phyloP scores from a whole-genome alignment of 64 coral and sea anemone genomes.

The Montipora foliosa region DNA sequence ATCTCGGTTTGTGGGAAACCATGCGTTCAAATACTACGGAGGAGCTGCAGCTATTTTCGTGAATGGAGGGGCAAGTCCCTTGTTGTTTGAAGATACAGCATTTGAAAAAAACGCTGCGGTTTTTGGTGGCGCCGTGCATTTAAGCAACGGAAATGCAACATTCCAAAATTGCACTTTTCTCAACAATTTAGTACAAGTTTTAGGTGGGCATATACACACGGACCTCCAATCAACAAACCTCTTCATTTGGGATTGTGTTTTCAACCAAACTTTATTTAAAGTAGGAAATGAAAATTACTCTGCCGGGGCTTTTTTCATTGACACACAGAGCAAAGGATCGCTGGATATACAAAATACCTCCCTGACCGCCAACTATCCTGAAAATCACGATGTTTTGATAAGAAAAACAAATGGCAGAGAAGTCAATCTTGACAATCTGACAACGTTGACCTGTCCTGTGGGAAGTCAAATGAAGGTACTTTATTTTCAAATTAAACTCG shows the following conservation, averaged over 20 bases:
- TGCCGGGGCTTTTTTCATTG: slow-evolving; percentile 16
- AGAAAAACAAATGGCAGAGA: not conserved
- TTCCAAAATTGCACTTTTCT: not conserved
- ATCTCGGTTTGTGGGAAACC: not conserved
- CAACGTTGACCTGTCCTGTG: not conserved
- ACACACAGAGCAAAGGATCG: slow-evolving; percentile 53
- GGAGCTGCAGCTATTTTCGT: not conserved
- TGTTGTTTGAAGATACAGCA: not conserved
- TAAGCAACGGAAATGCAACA: not conserved
- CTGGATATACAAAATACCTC: slow-evolving; percentile 16
- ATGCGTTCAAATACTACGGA: not conserved
- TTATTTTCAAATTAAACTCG: not conserved
- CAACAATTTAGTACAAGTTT: slow-evolving; percentile 23
- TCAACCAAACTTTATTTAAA: slow-evolving; percentile 8
- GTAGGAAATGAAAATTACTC: not conserved
- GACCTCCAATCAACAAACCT: slow-evolving; percentile 42
- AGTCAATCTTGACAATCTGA: not conserved
- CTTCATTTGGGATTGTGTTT: slow-evolving; percentile 9
- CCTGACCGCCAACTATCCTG: not conserved
- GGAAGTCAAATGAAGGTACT: slow-evolving; percentile 11
- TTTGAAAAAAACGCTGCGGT: not conserved
- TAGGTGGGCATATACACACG: slow-evolving; percentile 49
- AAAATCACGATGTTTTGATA: not conserved
- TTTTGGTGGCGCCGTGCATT: not conserved
- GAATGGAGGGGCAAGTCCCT: not conserved